phyloP scores from a whole-genome alignment of 2,888 invertebrate species.

The Mechanitis mazaeus region DNA sequence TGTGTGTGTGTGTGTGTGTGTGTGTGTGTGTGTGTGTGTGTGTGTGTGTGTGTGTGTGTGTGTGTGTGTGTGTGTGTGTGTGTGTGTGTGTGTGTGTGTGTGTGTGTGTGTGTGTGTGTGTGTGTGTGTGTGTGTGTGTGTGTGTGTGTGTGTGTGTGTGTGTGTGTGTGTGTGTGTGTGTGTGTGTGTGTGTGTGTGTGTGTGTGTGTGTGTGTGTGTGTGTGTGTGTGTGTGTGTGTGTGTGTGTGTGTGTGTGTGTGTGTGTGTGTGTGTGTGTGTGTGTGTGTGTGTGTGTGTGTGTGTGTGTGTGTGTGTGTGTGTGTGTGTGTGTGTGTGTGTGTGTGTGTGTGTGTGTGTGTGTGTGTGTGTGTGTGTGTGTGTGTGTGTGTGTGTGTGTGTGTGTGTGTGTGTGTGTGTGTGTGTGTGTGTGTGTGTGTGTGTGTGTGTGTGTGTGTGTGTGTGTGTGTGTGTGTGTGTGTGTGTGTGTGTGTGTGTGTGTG shows the following conservation, averaged over 20 bases:
- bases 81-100: background rate
- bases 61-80: background rate
- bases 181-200: background rate
- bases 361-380: background rate
- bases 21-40: background rate
- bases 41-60: constrained; percentile 1
- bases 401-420: background rate
- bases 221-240: background rate
- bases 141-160: background rate
- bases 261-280: constrained; percentile 2
- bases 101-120: constrained; percentile 1
- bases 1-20: constrained; percentile 1
- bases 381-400: background rate
- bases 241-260: constrained; percentile 2
- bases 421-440: background rate
- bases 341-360: background rate
- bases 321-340: constrained; percentile 2
- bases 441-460: background rate
- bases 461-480: background rate
- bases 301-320: constrained; percentile 2
- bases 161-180: constrained; percentile 1
- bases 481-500: background rate
- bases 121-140: background rate
- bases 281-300: constrained; percentile 2
- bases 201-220: background rate